Conservation (phyloP, 1,140 invertebrate genomes). For the Drosophila pachea region DNA sequence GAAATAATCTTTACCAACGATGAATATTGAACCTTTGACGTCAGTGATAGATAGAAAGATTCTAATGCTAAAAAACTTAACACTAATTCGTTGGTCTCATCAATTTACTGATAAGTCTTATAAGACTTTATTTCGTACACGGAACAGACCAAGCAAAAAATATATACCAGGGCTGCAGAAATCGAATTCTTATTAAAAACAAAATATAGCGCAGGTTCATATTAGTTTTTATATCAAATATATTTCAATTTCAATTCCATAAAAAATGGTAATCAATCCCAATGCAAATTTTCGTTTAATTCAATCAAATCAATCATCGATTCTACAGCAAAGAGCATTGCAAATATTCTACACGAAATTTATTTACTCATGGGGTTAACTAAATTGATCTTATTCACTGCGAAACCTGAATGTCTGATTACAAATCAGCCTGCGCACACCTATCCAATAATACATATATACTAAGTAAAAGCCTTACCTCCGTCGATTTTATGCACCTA, state of each 20-base stretch:
- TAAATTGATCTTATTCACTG: constrained; percentile 40
- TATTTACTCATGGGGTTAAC: constrained; percentile 52
- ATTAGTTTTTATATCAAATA: no score
- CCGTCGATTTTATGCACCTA: no score
- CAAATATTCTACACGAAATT: constrained; percentile 19
- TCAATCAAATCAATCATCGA: constrained; percentile 54
- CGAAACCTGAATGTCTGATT: not conserved
- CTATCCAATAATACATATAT: not conserved
- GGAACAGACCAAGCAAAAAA: no score
- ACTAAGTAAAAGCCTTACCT: not conserved
- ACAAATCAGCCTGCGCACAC: not conserved
- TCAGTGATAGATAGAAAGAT: not conserved
- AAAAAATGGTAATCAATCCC: constrained; percentile 27
- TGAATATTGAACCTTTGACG: no score
- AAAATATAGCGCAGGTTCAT: no score
- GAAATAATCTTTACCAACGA: no score
- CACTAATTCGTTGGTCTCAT: no score
- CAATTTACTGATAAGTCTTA: no score
- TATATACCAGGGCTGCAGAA: no score
- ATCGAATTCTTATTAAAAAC: no score
- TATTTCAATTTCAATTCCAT: not conserved
- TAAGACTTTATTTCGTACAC: no score
- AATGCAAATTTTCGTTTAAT: constrained; percentile 66
- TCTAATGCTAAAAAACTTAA: no score
- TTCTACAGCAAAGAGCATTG: not conserved